Base-by-base conservation (phyloP, 2,797 vertebrate species). In the Rallus crepitans region DNA sequence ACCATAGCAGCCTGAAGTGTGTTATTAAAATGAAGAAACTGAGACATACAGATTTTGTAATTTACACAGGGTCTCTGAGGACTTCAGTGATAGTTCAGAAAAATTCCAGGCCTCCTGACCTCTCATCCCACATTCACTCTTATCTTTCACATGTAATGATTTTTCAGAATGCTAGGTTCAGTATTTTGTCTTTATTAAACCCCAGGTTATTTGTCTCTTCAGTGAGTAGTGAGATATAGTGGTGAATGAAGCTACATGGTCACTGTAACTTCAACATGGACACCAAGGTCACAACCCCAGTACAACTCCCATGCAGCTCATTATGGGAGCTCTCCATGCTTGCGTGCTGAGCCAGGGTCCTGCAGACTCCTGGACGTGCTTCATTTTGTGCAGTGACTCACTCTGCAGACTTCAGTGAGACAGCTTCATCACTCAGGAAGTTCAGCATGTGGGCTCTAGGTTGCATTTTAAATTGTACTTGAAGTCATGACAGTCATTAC, bases 161-260 rank as follows among this genome's bases (percentile, higher is more conserved):
- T 94, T 93, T 91, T 93, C 60, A 82, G 20, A 82, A 75, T 75
- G 56, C 45, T 81, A 8, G 71, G 48, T 93, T 81, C 56, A 56
- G 1, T 63, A 24, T 11, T 76, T 91, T 93, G 24, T 45, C 25
- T 86, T 80, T 85, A 30, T 53, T 85, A 72, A 81, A 40, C 7
- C 33, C 12, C 61, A 53, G 31, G 5, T 71, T 71, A 61, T 15
- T 88, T 84, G 25, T 75, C 3, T 75, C 33, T 50, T 78, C 2
- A 2, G 1, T 27, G 10, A 42, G 9, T 16, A 70, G 48, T 47
- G 40, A 45, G 30, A 42, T 65, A n/a, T 0, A 5, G 20, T 19
- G n/a, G 15, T 83, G 33, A 63, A 47, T 47, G 31, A 71, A 84
- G 40, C 17, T 65, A 9, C 28, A 11, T 17, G 2, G 31, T 91